Evolutionary conservation across 1,140 invertebrate genomes (phyloP).

Genomic region (Kradibia gibbosae): DNA sequence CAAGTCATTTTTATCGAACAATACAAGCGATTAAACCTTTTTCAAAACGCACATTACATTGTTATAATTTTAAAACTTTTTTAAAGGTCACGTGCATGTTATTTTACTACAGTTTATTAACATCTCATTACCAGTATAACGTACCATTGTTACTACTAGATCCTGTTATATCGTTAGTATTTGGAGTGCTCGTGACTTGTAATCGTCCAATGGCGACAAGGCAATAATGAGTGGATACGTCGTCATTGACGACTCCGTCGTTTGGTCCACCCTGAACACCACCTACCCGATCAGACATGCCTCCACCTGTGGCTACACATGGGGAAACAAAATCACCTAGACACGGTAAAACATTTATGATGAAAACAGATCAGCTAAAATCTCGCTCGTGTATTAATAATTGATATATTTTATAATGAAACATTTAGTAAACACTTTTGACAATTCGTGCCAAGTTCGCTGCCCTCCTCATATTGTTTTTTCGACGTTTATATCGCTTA

Average conservation of each 20-base stretch:
- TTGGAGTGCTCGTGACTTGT: constrained; percentile 96
- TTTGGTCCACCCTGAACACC: constrained; percentile 84
- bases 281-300: constrained; percentile 67
- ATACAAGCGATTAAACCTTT: too few species aligned
- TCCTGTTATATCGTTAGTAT: constrained; percentile 88
- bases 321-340: constrained; percentile 72
- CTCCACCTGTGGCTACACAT: constrained; percentile 70
- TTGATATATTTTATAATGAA: neutral
- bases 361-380: neutral
- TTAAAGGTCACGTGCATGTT: neutral
- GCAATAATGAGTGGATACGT: constrained; percentile 88
- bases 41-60: too few species aligned
- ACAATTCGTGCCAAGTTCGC: neutral
- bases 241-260: constrained; percentile 84
- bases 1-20: too few species aligned
- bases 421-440: neutral
- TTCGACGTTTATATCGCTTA: neutral
- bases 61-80: too few species aligned
- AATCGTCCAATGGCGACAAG: constrained; percentile 97
- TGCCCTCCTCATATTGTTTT: neutral
- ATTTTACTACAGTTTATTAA: too few species aligned
- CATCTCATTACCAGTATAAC: too few species aligned
- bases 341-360: constrained; percentile 58
- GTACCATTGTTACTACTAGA: constrained; percentile 83
- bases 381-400: constrained; percentile 15